Percentiles rank a stretch among this genome's conserved stretches.
Conservation (phyloP, 2,888 invertebrate genomes). For the Hedychridium roseum region DNA sequence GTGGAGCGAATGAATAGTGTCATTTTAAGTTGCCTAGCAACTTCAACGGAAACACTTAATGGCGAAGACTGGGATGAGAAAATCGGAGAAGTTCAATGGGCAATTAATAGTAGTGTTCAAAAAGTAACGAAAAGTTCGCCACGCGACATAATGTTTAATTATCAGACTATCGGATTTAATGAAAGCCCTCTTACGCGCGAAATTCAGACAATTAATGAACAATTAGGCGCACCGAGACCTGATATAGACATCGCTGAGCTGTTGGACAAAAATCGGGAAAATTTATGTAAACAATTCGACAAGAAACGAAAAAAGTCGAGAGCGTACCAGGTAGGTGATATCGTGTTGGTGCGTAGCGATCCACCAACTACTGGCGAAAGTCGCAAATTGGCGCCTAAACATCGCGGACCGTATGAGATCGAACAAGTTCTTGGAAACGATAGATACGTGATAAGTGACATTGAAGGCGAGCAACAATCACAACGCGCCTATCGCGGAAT, state of each 20-base stretch:
- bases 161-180: conserved; percentile 2
- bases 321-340: background rate
- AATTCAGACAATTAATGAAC: background rate
- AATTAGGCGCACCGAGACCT: background rate
- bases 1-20: conserved; percentile 1
- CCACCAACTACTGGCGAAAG: background rate
- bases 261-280: conserved; percentile 1
- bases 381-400: background rate
- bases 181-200: too few species aligned
- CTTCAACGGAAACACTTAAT: background rate
- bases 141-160: background rate
- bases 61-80: conserved; percentile 1
- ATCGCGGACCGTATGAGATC: background rate
- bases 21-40: background rate
- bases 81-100: background rate
- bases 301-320: background rate
- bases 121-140: conserved; percentile 3
- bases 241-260: conserved; percentile 5
- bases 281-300: background rate
- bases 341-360: background rate
- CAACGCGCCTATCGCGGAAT: too few species aligned
- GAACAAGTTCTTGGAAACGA: background rate
- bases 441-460: background rate
- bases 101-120: background rate
- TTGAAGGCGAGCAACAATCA: background rate